Base-by-base conservation (phyloP, 37 sponge, comb jelly and placozoan species). In the Axinella damicornis region DNA sequence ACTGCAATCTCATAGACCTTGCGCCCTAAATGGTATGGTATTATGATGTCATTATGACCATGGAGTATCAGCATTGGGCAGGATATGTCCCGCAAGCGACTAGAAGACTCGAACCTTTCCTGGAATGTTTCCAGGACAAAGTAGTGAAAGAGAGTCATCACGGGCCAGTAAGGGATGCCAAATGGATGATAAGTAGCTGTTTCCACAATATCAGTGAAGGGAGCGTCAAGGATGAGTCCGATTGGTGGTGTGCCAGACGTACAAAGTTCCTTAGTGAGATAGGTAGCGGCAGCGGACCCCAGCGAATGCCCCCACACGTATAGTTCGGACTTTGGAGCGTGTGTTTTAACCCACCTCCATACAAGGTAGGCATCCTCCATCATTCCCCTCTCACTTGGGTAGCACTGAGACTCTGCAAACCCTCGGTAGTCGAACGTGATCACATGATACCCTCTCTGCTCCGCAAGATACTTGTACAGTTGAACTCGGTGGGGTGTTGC, bases 301-400 rank as follows among this genome's bases (percentile, higher is more conserved):
- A 97, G 81, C 32, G 97, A 97, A 61, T 97, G 97, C 0, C 97
- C 97, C 94, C 92, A 97, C n/a, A 97, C 30, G 52, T 83, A 87
- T 11, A 97, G 41, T 30, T 72, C 54, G 27, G 88, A 53, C 1
- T 79, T 55, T 30, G 95, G 87, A 31, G 82, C 86, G 12, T 84
- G 57, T 13, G 82, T 19, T 39, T 31, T 57, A 20, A 89, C 52
- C 96, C 96, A 96, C 0, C 90, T 71, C 91, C 88, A 90, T 35
- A 90, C 82, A 38, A 89, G 65, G 25, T 77, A 55, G 21, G 82
- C 73, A 55, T 97, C 97, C 63, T 92, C 91, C 69, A 82, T 87
- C 76, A 94, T 76, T 61, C 90, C 87, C 21, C 40, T 76, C 72
- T 97, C 97, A 69, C 77, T 89, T 28, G 93, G 82, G 56, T 41